These are phyloP conservation scores for Chlorocebus sabaeus DNA, from an alignment of 2,113 vertebrate species.

Conservation along the genomic window DNA sequence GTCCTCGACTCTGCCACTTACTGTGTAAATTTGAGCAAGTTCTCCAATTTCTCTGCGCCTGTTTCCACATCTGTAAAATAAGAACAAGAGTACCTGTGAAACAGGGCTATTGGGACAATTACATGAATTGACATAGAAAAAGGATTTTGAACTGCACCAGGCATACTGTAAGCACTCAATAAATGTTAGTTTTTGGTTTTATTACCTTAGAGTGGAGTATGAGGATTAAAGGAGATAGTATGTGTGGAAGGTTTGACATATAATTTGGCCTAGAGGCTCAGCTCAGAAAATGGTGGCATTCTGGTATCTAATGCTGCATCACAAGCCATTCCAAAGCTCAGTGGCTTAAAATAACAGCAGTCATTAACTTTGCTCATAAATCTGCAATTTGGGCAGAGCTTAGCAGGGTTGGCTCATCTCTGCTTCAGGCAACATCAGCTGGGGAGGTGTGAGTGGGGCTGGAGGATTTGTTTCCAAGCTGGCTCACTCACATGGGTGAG, in stretches of 20 bases:
- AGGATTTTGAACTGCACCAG: neutral
- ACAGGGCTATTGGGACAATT: neutral
- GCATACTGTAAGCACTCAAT: neutral
- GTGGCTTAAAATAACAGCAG: neutral
- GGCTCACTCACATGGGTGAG: neutral
- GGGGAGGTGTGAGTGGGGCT: neutral
- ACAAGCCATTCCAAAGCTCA: neutral
- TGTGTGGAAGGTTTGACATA: neutral
- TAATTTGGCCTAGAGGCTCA: neutral
- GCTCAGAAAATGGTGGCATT: slow-evolving; percentile 3
- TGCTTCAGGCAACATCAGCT: neutral
- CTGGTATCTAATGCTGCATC: neutral
- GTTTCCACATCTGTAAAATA: neutral
- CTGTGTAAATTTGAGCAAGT: neutral
- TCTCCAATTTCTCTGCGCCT: neutral
- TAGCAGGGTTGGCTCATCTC: neutral
- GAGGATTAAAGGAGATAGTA: neutral
- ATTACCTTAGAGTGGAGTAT: neutral
- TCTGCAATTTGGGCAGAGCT: neutral
- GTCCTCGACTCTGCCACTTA: neutral
- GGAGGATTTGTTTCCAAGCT: neutral
- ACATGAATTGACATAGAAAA: neutral
- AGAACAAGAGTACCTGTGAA: neutral
- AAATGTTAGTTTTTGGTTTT: neutral
- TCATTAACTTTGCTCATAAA: neutral